Conservation (phyloP, 2,888 invertebrate genomes). For the Noctua fimbriata region DNA sequence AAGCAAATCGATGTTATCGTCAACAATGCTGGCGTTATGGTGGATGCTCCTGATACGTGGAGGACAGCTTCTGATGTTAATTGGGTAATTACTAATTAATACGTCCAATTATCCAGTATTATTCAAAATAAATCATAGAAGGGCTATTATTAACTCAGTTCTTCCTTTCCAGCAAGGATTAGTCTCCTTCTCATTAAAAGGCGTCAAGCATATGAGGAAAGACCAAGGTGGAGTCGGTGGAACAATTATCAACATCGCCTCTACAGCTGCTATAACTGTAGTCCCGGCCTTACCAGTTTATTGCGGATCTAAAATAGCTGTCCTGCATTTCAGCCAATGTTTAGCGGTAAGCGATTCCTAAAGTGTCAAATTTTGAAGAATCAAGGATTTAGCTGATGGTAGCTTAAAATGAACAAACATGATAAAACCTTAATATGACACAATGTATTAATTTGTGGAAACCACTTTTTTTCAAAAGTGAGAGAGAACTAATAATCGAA, state of each 20-base stretch:
- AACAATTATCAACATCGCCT: conserved; percentile 76
- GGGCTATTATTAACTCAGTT: background rate
- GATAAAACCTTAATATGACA: background rate
- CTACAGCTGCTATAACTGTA: conserved; percentile 66
- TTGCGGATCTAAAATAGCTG: conserved; percentile 70
- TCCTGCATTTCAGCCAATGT: conserved; percentile 56
- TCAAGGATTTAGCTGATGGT: background rate
- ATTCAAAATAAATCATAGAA: background rate
- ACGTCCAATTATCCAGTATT: background rate
- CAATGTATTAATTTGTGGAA: background rate
- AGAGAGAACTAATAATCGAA: background rate
- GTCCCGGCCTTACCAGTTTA: conserved; percentile 70
- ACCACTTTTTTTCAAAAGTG: background rate
- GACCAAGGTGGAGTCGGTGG: conserved; percentile 76
- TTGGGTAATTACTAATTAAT: conserved; percentile 66
- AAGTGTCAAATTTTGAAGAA: background rate
- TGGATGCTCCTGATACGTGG: conserved; percentile 71
- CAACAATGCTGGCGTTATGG: conserved; percentile 80
- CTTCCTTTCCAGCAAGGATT: conserved; percentile 81
- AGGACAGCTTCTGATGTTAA: conserved; percentile 76
- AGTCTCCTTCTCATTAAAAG: conserved; percentile 82
- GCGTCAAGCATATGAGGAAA: conserved; percentile 74
- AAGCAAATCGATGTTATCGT: conserved; percentile 76
- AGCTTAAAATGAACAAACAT: background rate
- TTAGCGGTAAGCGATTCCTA: conserved; percentile 35